Percentiles rank a stretch among this genome's conserved stretches.
Conservation (phyloP, 2,888 invertebrate genomes). For the Andrena hattorfiana region DNA sequence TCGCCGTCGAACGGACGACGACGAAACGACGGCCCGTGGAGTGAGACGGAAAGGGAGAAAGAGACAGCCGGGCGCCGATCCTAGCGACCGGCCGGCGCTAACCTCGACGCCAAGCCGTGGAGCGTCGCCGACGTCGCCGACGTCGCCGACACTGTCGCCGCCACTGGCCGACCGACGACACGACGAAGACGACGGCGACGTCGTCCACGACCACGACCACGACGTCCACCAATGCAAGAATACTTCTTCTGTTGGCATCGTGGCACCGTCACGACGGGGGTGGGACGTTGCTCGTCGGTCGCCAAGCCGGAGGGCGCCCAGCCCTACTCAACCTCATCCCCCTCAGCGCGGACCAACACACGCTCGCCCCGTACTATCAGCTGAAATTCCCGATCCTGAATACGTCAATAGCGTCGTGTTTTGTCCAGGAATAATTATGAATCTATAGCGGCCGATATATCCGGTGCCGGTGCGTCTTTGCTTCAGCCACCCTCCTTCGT, state of each 20-base stretch:
- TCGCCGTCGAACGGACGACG: slow-evolving; percentile 75
- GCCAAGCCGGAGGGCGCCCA: slow-evolving; percentile 75
- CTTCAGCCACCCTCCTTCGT: slow-evolving; percentile 15
- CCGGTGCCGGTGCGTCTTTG: slow-evolving; percentile 27
- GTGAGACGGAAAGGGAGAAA: slow-evolving; percentile 70
- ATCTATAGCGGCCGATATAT: neutral
- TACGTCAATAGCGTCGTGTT: slow-evolving; percentile 52
- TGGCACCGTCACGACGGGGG: slow-evolving; percentile 68
- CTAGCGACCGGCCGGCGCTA: slow-evolving; percentile 76
- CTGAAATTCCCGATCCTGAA: slow-evolving; percentile 53
- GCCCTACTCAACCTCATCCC: slow-evolving; percentile 37
- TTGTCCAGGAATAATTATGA: slow-evolving; percentile 52
- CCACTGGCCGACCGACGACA: slow-evolving; percentile 61
- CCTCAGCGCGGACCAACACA: slow-evolving; percentile 47
- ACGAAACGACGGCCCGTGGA: slow-evolving; percentile 71
- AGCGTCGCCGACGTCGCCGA: slow-evolving; percentile 70
- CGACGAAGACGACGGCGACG: slow-evolving; percentile 56
- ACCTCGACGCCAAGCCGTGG: slow-evolving; percentile 75
- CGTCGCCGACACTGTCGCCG: slow-evolving; percentile 67
- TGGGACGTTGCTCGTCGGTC: slow-evolving; percentile 69
- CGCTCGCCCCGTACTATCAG: slow-evolving; percentile 49
- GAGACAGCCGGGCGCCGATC: slow-evolving; percentile 76
- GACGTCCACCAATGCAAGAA: slow-evolving; percentile 74
- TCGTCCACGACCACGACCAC: slow-evolving; percentile 56
- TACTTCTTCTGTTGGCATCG: slow-evolving; percentile 76